Percentiles rank a stretch among this genome's conserved stretches.
Conservation (phyloP, 2,888 invertebrate genomes). For the Leucania comma region DNA sequence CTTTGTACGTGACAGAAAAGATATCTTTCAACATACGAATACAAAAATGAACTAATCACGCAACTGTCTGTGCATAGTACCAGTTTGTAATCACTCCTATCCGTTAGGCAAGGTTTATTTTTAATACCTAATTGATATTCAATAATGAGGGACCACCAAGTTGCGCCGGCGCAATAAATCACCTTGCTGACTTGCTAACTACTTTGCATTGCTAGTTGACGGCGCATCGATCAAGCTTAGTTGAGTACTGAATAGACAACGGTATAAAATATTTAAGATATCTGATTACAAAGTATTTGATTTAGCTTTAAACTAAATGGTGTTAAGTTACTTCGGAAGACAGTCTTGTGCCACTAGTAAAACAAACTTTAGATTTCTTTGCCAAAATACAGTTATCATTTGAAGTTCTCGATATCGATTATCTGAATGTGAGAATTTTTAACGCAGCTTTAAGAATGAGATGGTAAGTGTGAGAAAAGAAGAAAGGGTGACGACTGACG, state of each 20-base stretch:
- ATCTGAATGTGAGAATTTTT: no score
- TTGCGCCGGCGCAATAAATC: conserved; percentile 67
- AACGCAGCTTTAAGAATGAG: no score
- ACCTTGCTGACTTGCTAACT: conserved; percentile 66
- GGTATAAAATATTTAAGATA: conserved; percentile 56
- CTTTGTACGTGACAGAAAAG: not conserved
- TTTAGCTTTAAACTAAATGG: conserved; percentile 10
- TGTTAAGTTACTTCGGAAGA: not conserved
- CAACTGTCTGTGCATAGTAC: conserved; percentile 41
- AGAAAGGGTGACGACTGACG: no score
- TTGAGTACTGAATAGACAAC: conserved; percentile 37
- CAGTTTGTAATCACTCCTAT: conserved; percentile 57
- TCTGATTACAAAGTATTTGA: conserved; percentile 31
- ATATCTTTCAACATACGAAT: not conserved
- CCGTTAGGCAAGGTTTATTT: conserved; percentile 58
- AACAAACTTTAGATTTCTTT: not conserved
- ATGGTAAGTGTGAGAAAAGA: no score
- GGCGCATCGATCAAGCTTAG: conserved; percentile 62
- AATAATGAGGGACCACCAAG: conserved; percentile 71
- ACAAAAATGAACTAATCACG: conserved; percentile 8
- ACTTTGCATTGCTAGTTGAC: conserved; percentile 65
- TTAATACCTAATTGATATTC: conserved; percentile 68
- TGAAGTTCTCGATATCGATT: no score
- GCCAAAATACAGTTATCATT: not conserved
- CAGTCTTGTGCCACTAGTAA: not conserved